Conservation (phyloP, 1,140 invertebrate genomes). For the Camponotus floridanus region DNA sequence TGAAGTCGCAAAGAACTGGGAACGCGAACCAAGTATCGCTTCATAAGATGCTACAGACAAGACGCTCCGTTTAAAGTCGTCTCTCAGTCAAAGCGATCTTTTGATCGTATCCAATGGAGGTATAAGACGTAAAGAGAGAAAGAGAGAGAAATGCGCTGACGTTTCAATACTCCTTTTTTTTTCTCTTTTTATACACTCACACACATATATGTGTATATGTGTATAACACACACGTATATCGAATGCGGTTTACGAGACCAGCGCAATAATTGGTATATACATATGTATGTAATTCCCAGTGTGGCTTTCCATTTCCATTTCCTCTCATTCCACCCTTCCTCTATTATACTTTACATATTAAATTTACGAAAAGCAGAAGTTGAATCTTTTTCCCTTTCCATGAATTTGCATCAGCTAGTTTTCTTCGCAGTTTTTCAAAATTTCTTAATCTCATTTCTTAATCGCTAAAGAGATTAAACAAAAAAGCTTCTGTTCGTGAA, state of each 20-base stretch:
- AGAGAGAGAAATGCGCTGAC: not conserved
- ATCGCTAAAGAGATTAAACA: not conserved
- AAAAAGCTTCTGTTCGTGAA: not conserved
- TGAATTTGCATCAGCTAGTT: not conserved
- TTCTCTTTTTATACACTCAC: not conserved
- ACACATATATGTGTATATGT: not conserved
- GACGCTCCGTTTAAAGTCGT: not conserved
- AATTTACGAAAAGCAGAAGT: slow-evolving; percentile 5
- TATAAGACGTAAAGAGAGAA: not conserved
- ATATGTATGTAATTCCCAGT: not conserved
- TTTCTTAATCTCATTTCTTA: not conserved
- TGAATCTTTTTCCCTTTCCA: not conserved
- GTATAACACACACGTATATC: not conserved
- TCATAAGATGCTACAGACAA: not conserved
- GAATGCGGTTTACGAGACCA: not conserved
- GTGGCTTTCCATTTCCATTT: slow-evolving; percentile 22
- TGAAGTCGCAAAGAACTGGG: not conserved
- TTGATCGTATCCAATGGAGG: not conserved
- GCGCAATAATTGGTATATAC: slow-evolving; percentile 20
- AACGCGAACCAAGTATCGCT: not conserved
- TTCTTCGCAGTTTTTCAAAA: not conserved
- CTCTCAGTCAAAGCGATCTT: not conserved
- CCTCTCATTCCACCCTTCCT: not conserved
- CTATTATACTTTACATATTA: not conserved
- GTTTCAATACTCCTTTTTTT: not conserved